Base-by-base conservation (phyloP, 2,797 vertebrate species). In the Danionella dracula region DNA sequence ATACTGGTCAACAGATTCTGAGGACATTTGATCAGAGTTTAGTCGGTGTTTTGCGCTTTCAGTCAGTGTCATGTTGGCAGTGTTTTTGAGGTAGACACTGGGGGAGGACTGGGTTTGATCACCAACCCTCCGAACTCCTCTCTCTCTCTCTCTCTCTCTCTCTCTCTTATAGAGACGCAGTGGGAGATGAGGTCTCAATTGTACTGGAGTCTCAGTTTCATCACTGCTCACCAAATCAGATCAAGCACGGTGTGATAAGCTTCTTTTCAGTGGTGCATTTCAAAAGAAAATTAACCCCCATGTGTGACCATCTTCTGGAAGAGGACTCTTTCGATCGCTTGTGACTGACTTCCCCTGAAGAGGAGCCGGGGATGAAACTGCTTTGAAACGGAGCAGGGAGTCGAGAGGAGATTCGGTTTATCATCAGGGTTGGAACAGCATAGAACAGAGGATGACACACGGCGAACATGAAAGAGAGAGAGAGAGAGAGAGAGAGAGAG, bases 31-130 rank as follows among this genome's bases (percentile, higher is more conserved):
- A 44, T 34, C 56, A 65, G 41, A 42, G 23, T 61, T 44, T 58
- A 20, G 45, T 62, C 15, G 42, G 61, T 62, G 35, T 57, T 34
- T 61, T 38, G 57, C 45, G 37, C 17, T 56, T 57, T 77, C 83
- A 80, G 82, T 85, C 80, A 85, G 27, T 79, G 78, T 83, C 82
- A 79, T 77, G 80, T 85, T 85, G 87, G 73, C 59, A 81, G 38
- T 37, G 4, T 60, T 70, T 3, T 67, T 65, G 77, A 71, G 76
- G 77, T 70, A 77, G 48, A 68, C 61, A 73, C 67, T 76, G 58
- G 71, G 75, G 76, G 60, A 77, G 72, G 38, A 57, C n/a, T 56
- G 51, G 41, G 46, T 66, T 56, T 64, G 61, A 54, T 54, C 38
- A 53, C 34, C 37, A 34, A 45, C 37, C 38, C 16, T 66, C 56